These are phyloP conservation scores for Hystrix brachyura DNA, from an alignment of 2,113 vertebrate genomes.

Conservation along the genomic window DNA sequence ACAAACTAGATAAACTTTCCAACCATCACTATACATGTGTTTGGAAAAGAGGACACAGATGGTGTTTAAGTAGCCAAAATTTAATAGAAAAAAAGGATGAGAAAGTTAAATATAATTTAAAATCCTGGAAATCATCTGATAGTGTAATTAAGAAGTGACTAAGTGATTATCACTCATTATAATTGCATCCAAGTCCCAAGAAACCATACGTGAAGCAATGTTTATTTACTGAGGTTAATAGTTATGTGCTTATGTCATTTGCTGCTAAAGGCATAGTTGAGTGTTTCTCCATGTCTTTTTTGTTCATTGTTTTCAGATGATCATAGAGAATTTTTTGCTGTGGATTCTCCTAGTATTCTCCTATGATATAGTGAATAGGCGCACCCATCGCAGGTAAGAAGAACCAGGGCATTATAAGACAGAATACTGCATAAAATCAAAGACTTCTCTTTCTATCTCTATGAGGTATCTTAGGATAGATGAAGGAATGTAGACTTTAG, in stretches of 20 bases:
- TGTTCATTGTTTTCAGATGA: background rate
- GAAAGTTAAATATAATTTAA: background rate
- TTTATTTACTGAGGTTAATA: background rate
- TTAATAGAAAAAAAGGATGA: background rate
- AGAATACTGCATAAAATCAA: background rate
- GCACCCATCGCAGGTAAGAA: background rate
- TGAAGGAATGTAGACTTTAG: background rate
- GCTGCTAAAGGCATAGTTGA: background rate
- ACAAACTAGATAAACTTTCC: slow-evolving; percentile 52
- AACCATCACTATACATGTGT: background rate
- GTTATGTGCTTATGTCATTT: background rate
- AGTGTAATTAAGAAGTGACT: background rate
- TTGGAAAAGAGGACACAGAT: background rate
- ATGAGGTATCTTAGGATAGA: background rate
- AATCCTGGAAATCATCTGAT: background rate
- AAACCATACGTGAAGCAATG: background rate
- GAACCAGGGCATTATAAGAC: background rate
- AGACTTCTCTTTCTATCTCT: background rate
- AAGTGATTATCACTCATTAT: background rate
- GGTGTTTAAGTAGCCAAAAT: background rate
- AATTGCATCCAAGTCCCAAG: background rate
- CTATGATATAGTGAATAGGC: background rate
- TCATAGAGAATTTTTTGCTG: background rate
- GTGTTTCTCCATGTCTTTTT: background rate
- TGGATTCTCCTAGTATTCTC: background rate